Evolutionary conservation across 1,140 invertebrate genomes (phyloP).

Genomic region (Pygmarrhopalites habei): DNA sequence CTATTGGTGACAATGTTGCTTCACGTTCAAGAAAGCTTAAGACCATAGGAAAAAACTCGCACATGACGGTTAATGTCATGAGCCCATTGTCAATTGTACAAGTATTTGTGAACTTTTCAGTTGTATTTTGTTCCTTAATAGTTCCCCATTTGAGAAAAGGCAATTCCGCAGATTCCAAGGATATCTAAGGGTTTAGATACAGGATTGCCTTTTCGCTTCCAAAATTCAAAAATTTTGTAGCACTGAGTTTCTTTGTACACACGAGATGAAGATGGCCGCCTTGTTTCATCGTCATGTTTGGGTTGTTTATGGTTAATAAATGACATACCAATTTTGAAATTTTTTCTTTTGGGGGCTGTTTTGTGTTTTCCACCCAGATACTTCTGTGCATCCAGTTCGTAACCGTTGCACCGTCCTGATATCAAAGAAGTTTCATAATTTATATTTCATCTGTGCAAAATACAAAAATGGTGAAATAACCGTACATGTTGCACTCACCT

Average conservation of each 20-base stretch:
- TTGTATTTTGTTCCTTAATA: background rate
- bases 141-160: background rate
- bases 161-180: background rate
- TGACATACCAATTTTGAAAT: no score
- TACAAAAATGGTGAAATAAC: no score
- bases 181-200: background rate
- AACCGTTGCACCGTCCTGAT: background rate
- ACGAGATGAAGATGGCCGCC: background rate
- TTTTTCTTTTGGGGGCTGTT: background rate
- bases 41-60: background rate
- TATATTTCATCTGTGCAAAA: background rate
- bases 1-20: background rate
- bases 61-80: background rate
- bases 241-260: background rate
- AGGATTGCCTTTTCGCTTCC: background rate
- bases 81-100: background rate
- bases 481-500: conserved; percentile 45
- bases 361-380: background rate
- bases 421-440: background rate
- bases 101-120: background rate
- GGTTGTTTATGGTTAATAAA: no score
- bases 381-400: background rate
- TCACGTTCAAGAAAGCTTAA: background rate
- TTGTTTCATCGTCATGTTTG: no score
- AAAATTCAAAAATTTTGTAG: background rate